Conservation (phyloP, 2,888 invertebrate species). For the Mimumesa dahlbomi region DNA sequence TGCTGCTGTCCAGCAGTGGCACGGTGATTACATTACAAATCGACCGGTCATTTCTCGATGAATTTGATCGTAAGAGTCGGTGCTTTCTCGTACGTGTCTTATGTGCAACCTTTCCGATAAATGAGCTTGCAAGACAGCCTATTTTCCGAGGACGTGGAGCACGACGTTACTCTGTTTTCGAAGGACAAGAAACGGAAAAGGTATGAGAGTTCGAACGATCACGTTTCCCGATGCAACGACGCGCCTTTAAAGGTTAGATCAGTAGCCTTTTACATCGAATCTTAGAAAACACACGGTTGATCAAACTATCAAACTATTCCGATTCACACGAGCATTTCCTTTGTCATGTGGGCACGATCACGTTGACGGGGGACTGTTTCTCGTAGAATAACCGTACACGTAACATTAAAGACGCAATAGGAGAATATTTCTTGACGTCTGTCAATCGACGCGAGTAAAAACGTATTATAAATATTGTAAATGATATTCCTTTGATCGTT, state of each 20-base stretch:
- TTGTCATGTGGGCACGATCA: too few relatives aligned
- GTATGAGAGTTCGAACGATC: slow-evolving; percentile 62
- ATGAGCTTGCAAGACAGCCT: slow-evolving; percentile 77
- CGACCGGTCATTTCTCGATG: slow-evolving; percentile 25
- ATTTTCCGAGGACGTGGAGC: slow-evolving; percentile 76
- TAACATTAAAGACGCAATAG: not conserved
- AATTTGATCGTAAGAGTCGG: slow-evolving; percentile 11
- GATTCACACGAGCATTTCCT: too few relatives aligned
- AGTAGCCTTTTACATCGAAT: slow-evolving; percentile 5
- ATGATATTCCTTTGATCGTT: not conserved
- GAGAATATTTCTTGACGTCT: slow-evolving; percentile 30
- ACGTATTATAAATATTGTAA: not conserved
- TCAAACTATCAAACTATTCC: too few relatives aligned
- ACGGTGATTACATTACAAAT: slow-evolving; percentile 21
- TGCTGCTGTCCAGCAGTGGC: slow-evolving; percentile 43
- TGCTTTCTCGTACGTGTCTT: slow-evolving; percentile 9
- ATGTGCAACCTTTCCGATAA: slow-evolving; percentile 52
- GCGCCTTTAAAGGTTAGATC: slow-evolving; percentile 60
- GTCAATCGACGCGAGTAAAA: slow-evolving; percentile 15
- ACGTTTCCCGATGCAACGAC: slow-evolving; percentile 51
- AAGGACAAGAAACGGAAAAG: slow-evolving; percentile 72
- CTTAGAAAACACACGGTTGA: slow-evolving; percentile 7
- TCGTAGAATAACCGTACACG: too few relatives aligned
- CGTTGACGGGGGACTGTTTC: too few relatives aligned
- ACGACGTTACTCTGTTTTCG: slow-evolving; percentile 74